Conservation (phyloP, 1,140 invertebrate genomes). For the Conus ventricosus region DNA sequence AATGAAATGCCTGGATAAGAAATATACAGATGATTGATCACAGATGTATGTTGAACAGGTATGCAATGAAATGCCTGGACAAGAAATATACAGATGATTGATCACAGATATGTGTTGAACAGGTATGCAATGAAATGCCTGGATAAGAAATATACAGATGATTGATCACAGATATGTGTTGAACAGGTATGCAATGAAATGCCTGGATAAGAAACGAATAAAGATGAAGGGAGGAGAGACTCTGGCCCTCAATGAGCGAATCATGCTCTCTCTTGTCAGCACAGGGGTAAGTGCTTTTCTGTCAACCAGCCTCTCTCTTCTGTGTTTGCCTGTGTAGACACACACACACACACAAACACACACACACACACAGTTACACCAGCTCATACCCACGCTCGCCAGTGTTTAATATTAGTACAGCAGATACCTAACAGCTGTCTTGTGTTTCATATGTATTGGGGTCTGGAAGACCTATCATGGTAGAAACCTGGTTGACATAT, state of each 20-base stretch:
- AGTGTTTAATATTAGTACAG: too few species aligned
- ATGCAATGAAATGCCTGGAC: constrained; percentile 99
- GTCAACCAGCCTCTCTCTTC: too few species aligned
- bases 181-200: constrained; percentile 96
- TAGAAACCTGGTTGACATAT: too few species aligned
- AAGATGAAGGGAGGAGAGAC: constrained; percentile 99
- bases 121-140: constrained; percentile 99
- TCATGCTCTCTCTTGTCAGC: constrained; percentile 99
- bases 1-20: constrained; percentile 99
- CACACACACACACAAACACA: too few species aligned
- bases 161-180: not conserved
- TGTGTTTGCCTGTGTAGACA: too few species aligned
- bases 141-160: constrained; percentile 99
- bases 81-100: constrained; percentile 99
- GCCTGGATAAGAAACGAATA: constrained; percentile 99
- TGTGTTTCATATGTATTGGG: too few species aligned
- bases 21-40: constrained; percentile 99
- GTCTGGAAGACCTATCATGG: too few species aligned
- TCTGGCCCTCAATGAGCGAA: constrained; percentile 98
- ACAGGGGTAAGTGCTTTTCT: constrained; percentile 87
- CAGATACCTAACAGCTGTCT: too few species aligned
- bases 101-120: not conserved
- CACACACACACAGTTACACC: too few species aligned
- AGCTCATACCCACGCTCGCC: too few species aligned
- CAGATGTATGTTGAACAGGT: constrained; percentile 71